Conservation (phyloP, 2,888 invertebrate genomes). For the Liodrosophila aerea region DNA sequence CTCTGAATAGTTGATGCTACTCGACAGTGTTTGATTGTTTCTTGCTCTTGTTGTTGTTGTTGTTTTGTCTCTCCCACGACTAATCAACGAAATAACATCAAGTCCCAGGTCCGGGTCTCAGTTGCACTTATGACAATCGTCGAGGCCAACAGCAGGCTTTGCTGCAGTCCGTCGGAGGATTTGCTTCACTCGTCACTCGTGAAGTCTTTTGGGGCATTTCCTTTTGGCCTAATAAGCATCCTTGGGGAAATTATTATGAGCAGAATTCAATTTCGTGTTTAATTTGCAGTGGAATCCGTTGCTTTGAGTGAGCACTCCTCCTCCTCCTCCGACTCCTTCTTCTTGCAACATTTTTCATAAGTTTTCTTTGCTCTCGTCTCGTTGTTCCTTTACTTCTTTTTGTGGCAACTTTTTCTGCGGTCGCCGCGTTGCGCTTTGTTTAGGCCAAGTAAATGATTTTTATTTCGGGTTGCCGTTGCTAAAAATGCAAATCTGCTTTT, state of each 20-base stretch:
- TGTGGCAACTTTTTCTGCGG: conserved; percentile 35
- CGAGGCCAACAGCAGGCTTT: conserved; percentile 1
- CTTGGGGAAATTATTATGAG: conserved; percentile 79
- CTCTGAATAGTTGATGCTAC: conserved; percentile 57
- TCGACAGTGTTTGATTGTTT: conserved; percentile 20
- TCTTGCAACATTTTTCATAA: conserved; percentile 34
- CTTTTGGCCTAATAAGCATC: conserved; percentile 65
- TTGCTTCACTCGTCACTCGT: conserved; percentile 36
- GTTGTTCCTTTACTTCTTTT: conserved; percentile 12
- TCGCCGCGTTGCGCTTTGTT: conserved; percentile 49
- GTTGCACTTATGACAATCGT: conserved; percentile 70
- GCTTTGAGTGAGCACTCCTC: conserved; percentile 24
- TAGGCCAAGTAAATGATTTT: conserved; percentile 37
- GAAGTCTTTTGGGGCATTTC: conserved; percentile 60
- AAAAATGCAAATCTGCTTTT: conserved; percentile 62
- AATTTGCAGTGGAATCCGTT: conserved; percentile 72
- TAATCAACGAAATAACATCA: conserved; percentile 64
- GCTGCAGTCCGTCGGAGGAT: conserved; percentile 25
- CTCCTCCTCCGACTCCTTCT: not conserved
- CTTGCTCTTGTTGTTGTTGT: not conserved
- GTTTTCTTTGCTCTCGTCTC: conserved; percentile 12
- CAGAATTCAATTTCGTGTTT: conserved; percentile 77
- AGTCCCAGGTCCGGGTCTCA: conserved; percentile 41
- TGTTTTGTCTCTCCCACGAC: conserved; percentile 32
- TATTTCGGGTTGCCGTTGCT: conserved; percentile 5